Evolutionary conservation across 2,797 vertebrate genomes (phyloP).

Genomic region (Cyclopterus lumpus): DNA sequence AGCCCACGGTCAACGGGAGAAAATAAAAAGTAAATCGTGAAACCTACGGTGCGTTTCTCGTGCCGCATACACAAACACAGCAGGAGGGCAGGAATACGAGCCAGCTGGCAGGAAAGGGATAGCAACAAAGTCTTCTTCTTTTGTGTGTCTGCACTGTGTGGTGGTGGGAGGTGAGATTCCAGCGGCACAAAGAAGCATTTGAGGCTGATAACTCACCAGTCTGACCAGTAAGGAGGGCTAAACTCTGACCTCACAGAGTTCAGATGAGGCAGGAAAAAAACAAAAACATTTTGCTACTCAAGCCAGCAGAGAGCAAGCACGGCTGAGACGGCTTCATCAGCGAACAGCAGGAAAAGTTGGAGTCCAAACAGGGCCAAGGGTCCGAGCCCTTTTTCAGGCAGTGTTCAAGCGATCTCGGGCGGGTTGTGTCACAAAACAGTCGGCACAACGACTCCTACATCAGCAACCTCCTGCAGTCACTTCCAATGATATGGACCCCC

Average conservation of each 20-base stretch:
- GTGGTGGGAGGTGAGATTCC: background rate
- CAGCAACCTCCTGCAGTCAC: background rate
- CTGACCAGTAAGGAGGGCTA: conserved; percentile 20
- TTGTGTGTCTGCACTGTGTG: conserved; percentile 15
- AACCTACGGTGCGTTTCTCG: conserved; percentile 7
- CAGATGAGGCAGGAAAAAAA: background rate
- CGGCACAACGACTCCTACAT: background rate
- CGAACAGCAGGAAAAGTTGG: conserved; percentile 65
- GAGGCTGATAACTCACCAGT: conserved; percentile 20
- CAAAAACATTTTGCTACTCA: conserved; percentile 77
- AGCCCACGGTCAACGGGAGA: conserved; percentile 14
- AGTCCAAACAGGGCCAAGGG: conserved; percentile 35
- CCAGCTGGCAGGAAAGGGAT: conserved; percentile 24
- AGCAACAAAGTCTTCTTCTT: conserved; percentile 33
- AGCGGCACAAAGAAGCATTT: conserved; percentile 46
- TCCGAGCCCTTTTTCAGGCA: conserved; percentile 14
- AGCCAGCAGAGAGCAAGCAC: conserved; percentile 83
- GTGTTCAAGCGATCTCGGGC: conserved; percentile 29
- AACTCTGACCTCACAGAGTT: conserved; percentile 24
- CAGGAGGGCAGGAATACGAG: conserved; percentile 18
- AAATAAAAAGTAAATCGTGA: conserved; percentile 1
- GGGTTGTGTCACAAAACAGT: background rate
- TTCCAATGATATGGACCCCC: background rate
- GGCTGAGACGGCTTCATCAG: conserved; percentile 45
- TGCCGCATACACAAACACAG: conserved; percentile 29